A percentile compares a stretch with the other conserved stretches of the same genome.
phyloP scores from a whole-genome alignment of 2,888 invertebrate genomes.

The Hirtodrosophila alboralis region DNA sequence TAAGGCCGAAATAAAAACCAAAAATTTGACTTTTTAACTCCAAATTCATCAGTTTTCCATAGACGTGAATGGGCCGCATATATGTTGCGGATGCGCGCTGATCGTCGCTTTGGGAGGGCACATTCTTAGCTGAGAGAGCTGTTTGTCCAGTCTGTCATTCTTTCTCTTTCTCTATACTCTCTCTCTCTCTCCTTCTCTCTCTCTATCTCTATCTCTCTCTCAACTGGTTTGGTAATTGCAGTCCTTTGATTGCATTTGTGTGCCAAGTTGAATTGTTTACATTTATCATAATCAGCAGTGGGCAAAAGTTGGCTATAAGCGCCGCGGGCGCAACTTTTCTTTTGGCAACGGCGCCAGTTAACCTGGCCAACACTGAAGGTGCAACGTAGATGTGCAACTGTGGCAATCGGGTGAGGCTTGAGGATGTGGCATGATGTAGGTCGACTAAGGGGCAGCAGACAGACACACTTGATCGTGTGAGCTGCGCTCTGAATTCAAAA shows the following conservation, averaged over 20 bases:
- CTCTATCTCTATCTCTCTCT: conserved; percentile 19
- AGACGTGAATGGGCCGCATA: too few relatives aligned
- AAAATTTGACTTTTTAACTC: too few relatives aligned
- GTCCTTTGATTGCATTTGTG: conserved; percentile 78
- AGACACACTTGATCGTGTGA: conserved; percentile 66
- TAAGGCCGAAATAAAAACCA: too few relatives aligned
- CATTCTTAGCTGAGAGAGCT: conserved; percentile 16
- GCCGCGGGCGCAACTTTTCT: conserved; percentile 68
- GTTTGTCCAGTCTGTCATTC: conserved; percentile 2
- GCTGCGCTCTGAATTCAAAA: conserved; percentile 32
- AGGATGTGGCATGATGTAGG: conserved; percentile 42
- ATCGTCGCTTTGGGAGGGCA: conserved; percentile 55
- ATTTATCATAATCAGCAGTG: conserved; percentile 73
- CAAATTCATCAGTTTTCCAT: too few relatives aligned
- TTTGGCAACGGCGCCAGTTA: conserved; percentile 69
- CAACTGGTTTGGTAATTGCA: conserved; percentile 74
- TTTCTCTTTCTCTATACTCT: conserved; percentile 9
- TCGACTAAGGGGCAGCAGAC: conserved; percentile 49
- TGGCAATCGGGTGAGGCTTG: conserved; percentile 14
- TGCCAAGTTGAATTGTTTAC: conserved; percentile 75
- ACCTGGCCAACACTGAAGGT: conserved; percentile 29
- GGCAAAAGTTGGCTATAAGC: conserved; percentile 50
- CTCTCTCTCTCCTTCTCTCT: conserved; percentile 16
- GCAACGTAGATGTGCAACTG: conserved; percentile 15
- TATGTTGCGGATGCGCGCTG: conserved; percentile 54